Percentiles rank a stretch among this genome's conserved stretches.
phyloP scores from a whole-genome alignment of 2,113 vertebrate genomes.

The Ifrita kowaldi region DNA sequence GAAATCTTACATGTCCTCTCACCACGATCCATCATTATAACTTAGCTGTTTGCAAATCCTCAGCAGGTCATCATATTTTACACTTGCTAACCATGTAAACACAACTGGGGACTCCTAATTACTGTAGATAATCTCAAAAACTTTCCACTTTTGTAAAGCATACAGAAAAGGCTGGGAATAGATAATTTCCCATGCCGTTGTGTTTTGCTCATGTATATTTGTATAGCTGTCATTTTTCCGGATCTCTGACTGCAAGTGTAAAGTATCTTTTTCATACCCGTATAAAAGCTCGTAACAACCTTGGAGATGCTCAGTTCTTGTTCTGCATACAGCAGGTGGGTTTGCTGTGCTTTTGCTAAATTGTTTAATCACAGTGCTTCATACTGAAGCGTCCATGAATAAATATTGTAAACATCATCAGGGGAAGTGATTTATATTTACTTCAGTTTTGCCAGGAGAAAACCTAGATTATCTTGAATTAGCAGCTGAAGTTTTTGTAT shows the following conservation, averaged over 20 bases:
- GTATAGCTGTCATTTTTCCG: slow-evolving; percentile 40
- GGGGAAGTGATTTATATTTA: slow-evolving; percentile 56
- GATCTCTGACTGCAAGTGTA: slow-evolving; percentile 31
- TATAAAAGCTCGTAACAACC: slow-evolving; percentile 20
- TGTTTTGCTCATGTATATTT: slow-evolving; percentile 37
- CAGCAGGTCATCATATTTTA: slow-evolving; percentile 70
- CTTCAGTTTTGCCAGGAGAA: slow-evolving; percentile 38
- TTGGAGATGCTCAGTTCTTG: slow-evolving; percentile 38
- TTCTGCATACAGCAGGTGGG: slow-evolving; percentile 50
- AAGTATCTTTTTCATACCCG: slow-evolving; percentile 28
- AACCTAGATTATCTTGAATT: slow-evolving; percentile 50
- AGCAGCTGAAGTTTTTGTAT: slow-evolving; percentile 2
- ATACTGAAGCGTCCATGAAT: slow-evolving; percentile 59
- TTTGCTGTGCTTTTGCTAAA: slow-evolving; percentile 62
- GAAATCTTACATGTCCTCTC: slow-evolving; percentile 61
- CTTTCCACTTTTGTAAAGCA: slow-evolving; percentile 39
- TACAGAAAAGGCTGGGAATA: slow-evolving; percentile 49
- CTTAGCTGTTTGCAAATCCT: slow-evolving; percentile 68
- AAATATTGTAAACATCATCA: slow-evolving; percentile 62
- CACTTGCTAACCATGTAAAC: slow-evolving; percentile 69
- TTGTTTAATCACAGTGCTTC: slow-evolving; percentile 66
- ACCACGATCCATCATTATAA: slow-evolving; percentile 64
- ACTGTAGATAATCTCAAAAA: slow-evolving; percentile 64
- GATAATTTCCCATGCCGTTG: background rate
- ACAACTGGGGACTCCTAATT: slow-evolving; percentile 67